A percentile compares a stretch with the other conserved stretches of the same genome.
Conservation (phyloP, 2,888 invertebrate genomes). For the Junonia oenone region DNA sequence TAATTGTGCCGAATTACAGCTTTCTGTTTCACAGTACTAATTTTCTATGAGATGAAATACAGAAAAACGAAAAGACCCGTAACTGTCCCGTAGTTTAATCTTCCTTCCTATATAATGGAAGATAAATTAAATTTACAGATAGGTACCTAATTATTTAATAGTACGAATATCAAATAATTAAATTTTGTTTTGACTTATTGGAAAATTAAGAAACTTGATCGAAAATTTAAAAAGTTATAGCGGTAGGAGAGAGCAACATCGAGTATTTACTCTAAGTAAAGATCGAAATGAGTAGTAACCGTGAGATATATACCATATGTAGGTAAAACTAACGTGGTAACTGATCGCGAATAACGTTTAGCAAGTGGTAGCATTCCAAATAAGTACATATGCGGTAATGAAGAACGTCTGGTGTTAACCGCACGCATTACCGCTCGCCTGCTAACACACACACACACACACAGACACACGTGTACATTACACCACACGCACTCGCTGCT, state of each 20-base stretch:
- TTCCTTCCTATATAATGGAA: no score
- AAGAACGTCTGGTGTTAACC: slow-evolving; percentile 62
- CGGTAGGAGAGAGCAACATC: neutral
- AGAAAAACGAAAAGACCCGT: no score
- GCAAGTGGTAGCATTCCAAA: slow-evolving; percentile 47
- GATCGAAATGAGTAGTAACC: slow-evolving; percentile 21
- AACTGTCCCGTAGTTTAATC: no score
- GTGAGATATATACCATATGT: slow-evolving; percentile 30
- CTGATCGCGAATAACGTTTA: slow-evolving; percentile 63
- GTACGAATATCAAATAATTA: no score
- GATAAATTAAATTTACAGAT: no score
- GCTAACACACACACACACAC: slow-evolving; percentile 55
- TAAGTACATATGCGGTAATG: slow-evolving; percentile 63
- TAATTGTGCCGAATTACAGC: no score
- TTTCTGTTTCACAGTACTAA: no score
- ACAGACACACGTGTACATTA: slow-evolving; percentile 28
- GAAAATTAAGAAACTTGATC: no score
- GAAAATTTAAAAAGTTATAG: neutral
- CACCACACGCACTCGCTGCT: slow-evolving; percentile 44
- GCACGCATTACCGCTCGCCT: slow-evolving; percentile 59
- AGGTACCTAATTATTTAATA: no score
- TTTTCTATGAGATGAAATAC: no score
- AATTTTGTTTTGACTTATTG: no score
- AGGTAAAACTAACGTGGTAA: slow-evolving; percentile 34
- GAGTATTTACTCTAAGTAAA: neutral